phyloP scores from a whole-genome alignment of 2,113 vertebrate species.

The Nycticebus coucang region DNA sequence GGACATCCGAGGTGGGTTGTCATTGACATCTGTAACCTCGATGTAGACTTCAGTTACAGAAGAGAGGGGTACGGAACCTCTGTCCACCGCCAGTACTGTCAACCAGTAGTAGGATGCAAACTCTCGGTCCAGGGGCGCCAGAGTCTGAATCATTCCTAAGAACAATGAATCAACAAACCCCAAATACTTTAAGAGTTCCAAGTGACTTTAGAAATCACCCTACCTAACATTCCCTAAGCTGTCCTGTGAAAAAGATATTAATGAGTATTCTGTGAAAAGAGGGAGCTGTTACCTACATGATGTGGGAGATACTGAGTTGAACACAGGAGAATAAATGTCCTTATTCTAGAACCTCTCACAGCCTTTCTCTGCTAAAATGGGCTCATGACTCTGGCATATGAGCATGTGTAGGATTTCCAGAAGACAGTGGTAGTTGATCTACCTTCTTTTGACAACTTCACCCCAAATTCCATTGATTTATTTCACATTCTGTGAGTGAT shows the following conservation, averaged over 20 bases:
- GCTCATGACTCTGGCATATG: not conserved
- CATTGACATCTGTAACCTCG: constrained; percentile 94
- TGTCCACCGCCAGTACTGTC: constrained; percentile 92
- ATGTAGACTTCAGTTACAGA: constrained; percentile 95
- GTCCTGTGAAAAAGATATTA: not conserved
- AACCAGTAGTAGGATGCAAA: constrained; percentile 92
- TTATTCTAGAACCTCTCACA: not conserved
- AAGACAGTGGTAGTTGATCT: not conserved
- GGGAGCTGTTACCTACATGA: too few species aligned
- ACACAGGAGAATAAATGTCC: not conserved
- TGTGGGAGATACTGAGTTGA: not conserved
- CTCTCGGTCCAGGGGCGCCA: constrained; percentile 91
- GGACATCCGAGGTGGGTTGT: constrained; percentile 93
- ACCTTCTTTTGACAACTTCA: not conserved
- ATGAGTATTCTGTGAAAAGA: not conserved
- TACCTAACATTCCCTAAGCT: not conserved
- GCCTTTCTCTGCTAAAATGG: not conserved
- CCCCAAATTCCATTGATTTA: not conserved
- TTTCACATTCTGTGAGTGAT: not conserved
- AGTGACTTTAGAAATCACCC: not conserved
- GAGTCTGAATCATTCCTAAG: constrained; percentile 91
- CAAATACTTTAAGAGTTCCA: constrained; percentile 47
- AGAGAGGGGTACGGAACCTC: constrained; percentile 90
- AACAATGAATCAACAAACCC: constrained; percentile 49
- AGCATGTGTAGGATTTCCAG: not conserved